These are phyloP conservation scores for Barbus barbus DNA, from an alignment of 2,113 vertebrate genomes.

Conservation along the genomic window DNA sequence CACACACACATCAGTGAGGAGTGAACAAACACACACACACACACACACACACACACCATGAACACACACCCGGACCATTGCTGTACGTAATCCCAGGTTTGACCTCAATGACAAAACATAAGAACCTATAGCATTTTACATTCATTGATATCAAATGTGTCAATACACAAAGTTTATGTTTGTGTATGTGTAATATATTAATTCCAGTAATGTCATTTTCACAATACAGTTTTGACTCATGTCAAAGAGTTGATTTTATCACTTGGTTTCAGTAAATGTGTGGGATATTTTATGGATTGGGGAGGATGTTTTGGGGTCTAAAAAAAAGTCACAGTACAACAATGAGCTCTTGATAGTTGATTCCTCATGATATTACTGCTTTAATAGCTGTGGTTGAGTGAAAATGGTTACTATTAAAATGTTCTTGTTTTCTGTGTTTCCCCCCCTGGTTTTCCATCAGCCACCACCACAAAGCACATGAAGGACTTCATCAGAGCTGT, in stretches of 20 bases:
- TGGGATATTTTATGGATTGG: background rate
- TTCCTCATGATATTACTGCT: background rate
- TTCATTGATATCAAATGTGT: background rate
- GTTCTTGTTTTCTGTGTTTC: background rate
- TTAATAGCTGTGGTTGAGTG: background rate
- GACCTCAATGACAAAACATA: background rate
- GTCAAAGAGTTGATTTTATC: background rate
- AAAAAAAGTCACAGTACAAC: background rate
- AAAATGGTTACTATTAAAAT: background rate
- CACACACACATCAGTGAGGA: too few relatives aligned
- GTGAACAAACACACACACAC: too few relatives aligned
- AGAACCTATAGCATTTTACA: background rate
- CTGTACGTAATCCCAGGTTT: background rate
- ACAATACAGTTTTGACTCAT: too few relatives aligned
- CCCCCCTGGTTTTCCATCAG: background rate
- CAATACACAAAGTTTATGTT: background rate
- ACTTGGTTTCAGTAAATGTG: background rate
- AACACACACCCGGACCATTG: background rate
- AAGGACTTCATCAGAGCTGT: constrained; percentile 73
- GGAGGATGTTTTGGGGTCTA: background rate
- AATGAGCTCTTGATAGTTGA: background rate
- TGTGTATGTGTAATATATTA: background rate
- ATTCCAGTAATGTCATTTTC: background rate
- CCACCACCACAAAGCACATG: constrained; percentile 63
- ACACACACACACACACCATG: too few relatives aligned